Evolutionary conservation across 2,888 invertebrate genomes (phyloP).

Genomic region (Epistrophe grossulariae): DNA sequence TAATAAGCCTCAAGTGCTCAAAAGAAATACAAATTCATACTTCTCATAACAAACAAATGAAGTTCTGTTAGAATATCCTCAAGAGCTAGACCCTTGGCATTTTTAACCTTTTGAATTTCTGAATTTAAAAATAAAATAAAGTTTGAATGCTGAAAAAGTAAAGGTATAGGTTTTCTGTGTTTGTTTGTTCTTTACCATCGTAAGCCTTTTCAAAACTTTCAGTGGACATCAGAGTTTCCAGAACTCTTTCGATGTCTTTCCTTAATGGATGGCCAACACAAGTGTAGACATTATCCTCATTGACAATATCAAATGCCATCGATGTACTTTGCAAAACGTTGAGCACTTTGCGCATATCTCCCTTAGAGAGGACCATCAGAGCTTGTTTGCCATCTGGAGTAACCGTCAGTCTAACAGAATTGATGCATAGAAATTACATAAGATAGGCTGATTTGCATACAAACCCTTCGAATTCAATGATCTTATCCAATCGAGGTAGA

Average conservation of each 20-base stretch:
- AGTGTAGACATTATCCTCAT: conserved; percentile 95
- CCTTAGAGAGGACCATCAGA: conserved; percentile 93
- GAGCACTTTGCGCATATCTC: conserved; percentile 98
- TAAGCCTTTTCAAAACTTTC: conserved; percentile 80
- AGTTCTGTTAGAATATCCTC: conserved; percentile 97
- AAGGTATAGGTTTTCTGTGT: too few species aligned
- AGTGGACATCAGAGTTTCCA: conserved; percentile 89
- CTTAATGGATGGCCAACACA: conserved; percentile 98
- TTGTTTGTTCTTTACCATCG: conserved; percentile 78
- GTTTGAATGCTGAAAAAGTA: neutral
- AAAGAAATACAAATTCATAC: conserved; percentile 85
- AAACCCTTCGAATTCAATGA: conserved; percentile 92
- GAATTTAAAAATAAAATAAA: conserved; percentile 69
- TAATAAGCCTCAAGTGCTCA: neutral
- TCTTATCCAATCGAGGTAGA: conserved; percentile 93
- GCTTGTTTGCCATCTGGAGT: conserved; percentile 96
- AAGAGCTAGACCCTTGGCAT: conserved; percentile 95
- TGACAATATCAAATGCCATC: conserved; percentile 95
- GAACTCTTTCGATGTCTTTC: conserved; percentile 93
- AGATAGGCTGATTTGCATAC: conserved; percentile 62
- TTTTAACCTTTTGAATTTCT: conserved; percentile 93
- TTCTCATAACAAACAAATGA: conserved; percentile 93
- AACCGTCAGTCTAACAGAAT: conserved; percentile 88
- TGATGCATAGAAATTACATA: neutral
- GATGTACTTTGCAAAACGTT: conserved; percentile 98